A percentile compares a stretch with the other conserved stretches of the same genome.
Evolutionary conservation across 2,113 vertebrate genomes (phyloP).

Genomic region (Hippopotamus amphibius): DNA sequence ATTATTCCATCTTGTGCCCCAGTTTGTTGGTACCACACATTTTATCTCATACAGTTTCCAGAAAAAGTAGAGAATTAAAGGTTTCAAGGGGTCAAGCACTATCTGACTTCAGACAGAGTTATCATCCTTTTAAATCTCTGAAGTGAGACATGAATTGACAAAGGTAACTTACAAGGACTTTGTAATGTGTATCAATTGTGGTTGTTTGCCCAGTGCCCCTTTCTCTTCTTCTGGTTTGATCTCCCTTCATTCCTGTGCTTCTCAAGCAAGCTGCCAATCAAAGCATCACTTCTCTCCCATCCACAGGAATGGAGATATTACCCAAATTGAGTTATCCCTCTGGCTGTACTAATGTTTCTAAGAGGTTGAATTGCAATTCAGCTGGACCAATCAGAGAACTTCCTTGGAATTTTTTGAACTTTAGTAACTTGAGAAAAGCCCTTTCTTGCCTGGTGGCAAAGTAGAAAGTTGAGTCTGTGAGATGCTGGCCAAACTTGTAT

Average conservation of each 20-base stretch:
- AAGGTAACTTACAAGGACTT: not conserved
- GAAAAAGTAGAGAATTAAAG: not conserved
- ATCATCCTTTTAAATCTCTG: not conserved
- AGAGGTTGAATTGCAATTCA: not conserved
- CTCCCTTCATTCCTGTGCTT: not conserved
- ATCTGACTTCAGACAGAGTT: not conserved
- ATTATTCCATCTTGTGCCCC: not conserved
- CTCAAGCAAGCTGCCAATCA: not conserved
- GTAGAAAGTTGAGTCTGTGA: not conserved
- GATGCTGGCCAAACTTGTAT: not conserved
- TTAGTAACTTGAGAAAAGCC: not conserved
- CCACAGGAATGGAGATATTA: not conserved
- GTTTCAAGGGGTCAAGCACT: not conserved
- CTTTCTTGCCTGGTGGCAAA: not conserved
- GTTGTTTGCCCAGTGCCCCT: not conserved
- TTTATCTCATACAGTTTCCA: not conserved
- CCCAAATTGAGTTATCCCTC: not conserved
- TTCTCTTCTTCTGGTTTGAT: not conserved
- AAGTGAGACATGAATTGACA: not conserved
- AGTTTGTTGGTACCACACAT: not conserved
- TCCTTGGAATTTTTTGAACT: not conserved
- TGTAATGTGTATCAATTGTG: not conserved
- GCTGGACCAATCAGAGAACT: not conserved
- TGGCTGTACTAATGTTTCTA: not conserved
- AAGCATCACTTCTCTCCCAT: not conserved